A percentile compares a stretch with the other conserved stretches of the same genome.
These are phyloP conservation scores for Tenrec ecaudatus DNA, from an alignment of 2,113 vertebrate species.

Conservation along the genomic window DNA sequence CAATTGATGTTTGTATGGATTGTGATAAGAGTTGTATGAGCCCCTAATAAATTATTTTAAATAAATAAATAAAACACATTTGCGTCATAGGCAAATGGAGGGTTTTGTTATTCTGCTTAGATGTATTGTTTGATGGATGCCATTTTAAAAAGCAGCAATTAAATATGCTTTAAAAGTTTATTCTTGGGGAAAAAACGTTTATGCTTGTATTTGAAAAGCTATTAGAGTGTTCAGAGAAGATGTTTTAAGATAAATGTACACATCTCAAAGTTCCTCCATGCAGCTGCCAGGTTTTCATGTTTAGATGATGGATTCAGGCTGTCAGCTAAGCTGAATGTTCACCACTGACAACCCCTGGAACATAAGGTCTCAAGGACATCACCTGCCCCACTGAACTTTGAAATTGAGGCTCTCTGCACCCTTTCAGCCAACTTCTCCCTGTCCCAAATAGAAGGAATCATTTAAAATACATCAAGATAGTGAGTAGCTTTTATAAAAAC, in stretches of 20 bases:
- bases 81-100: too few species aligned
- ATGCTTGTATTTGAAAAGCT: conserved; percentile 10
- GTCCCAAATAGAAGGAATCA: background rate
- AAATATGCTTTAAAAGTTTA: too few species aligned
- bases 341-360: background rate
- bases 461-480: background rate
- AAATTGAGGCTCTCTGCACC: background rate
- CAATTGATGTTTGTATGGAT: too few species aligned
- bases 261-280: background rate
- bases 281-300: background rate
- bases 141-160: too few species aligned
- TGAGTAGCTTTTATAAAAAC: background rate
- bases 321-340: background rate
- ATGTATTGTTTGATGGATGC: too few species aligned
- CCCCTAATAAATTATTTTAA: too few species aligned
- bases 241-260: background rate
- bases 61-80: background rate
- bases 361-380: background rate
- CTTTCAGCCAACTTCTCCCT: too few species aligned
- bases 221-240: background rate
- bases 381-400: background rate
- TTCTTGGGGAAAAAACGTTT: background rate
- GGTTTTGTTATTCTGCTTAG: too few species aligned
- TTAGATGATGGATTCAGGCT: background rate
- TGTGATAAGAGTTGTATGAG: too few species aligned